Base-by-base conservation (phyloP, 2,888 invertebrate genomes). In the Drosophila histrio region DNA sequence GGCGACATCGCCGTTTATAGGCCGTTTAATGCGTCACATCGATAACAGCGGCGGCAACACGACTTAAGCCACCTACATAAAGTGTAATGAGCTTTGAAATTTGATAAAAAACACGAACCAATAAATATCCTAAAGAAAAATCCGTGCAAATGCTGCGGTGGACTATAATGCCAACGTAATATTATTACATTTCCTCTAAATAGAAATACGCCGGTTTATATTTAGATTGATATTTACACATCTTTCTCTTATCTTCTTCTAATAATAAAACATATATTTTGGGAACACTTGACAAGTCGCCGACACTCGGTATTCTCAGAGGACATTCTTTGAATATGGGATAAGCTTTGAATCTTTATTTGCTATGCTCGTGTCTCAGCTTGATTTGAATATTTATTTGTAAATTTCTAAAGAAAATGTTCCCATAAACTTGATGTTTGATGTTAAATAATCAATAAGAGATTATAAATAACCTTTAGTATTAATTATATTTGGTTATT, bases 21-120 rank as follows among this genome's bases (percentile, higher is more conserved):
- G 75, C 72, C 66, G 79, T 63, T 81, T 88, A 87, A 84, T 87
- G 87, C 65, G 68, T 65, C 69, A 47, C 77, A 60, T 63, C 68
- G 73, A 79, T 73, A 79, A 77, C 65, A 11, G 50, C 32, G 50
- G 44, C 56, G 41, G 43, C 38, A 57, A 72, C 72, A 69, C 47
- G 62, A 64, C 69, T 66, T 81, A 85, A 83, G 72, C 70, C 72
- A 64, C 24, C 60, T 59, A 65, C 76, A 66, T 68, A 65, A 81
- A 85, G 89, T 80, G 85, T 85, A 88, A 86, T 86, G 89, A 86
- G 87, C 86, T 86, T 77, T 88, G 89, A 88, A 86, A 86, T 88
- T 84, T 82, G 87, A 86, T 88, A 85, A 86, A 85, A 66, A 62
- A 59, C 15, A 21, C 46, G 28, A 30, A 44, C 19, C 41, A 72